Percentiles rank a stretch among this genome's conserved stretches.
Evolutionary conservation across 2,888 invertebrate genomes (phyloP).

Genomic region (Aphidius colemani): DNA sequence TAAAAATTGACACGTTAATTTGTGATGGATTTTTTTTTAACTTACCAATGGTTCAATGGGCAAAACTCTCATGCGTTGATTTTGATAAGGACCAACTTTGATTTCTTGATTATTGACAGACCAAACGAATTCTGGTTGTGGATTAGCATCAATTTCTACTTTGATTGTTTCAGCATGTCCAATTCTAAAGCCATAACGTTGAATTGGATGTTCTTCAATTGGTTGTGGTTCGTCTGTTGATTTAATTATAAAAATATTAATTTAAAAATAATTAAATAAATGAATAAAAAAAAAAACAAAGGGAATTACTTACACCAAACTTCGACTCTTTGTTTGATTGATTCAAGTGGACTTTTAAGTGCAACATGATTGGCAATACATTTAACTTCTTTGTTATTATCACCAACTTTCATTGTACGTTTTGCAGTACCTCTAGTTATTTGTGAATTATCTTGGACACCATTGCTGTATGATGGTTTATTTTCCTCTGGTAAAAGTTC

Average conservation of each 20-base stretch:
- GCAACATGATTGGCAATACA: conserved; percentile 75
- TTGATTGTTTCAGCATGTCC: conserved; percentile 74
- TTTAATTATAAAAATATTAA: not conserved
- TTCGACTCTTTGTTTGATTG: conserved; percentile 60
- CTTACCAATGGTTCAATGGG: conserved; percentile 61
- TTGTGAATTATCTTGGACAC: conserved; percentile 64
- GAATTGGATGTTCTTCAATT: conserved; percentile 60
- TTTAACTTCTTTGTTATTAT: conserved; percentile 68
- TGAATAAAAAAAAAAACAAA: not conserved
- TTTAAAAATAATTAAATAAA: not conserved
- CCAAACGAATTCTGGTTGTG: conserved; percentile 74
- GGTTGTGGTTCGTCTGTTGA: conserved; percentile 69
- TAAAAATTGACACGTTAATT: not conserved
- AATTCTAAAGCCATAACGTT: conserved; percentile 75
- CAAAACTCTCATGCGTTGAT: conserved; percentile 62
- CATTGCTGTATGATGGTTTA: conserved; percentile 39
- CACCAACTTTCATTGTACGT: conserved; percentile 66
- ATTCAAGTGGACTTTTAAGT: conserved; percentile 57
- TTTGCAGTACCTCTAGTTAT: conserved; percentile 72
- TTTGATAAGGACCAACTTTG: conserved; percentile 63
- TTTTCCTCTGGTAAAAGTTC: conserved; percentile 60
- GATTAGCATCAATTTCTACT: conserved; percentile 75
- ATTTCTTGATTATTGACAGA: conserved; percentile 65
- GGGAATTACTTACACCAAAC: conserved; percentile 65
- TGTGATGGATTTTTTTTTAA: conserved; percentile 27